These are phyloP conservation scores for Matsumurasca onukii DNA, from an alignment of 1,140 invertebrate genomes.

Conservation along the genomic window DNA sequence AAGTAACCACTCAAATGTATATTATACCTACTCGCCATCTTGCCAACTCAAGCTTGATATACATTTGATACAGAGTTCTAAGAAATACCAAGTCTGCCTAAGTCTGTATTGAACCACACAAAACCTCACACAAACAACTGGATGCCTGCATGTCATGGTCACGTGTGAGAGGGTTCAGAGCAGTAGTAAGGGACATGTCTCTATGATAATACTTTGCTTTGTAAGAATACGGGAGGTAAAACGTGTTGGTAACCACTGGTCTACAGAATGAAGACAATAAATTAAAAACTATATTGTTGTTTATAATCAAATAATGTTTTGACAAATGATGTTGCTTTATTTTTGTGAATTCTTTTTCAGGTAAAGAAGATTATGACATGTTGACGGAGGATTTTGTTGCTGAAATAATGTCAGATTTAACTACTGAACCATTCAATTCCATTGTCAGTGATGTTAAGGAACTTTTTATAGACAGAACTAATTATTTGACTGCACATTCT, in stretches of 20 bases:
- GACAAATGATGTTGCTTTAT: background rate
- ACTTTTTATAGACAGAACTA: background rate
- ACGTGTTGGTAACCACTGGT: background rate
- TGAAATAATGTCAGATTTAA: conserved; percentile 49
- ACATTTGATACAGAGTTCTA: too few relatives aligned
- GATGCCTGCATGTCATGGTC: too few relatives aligned
- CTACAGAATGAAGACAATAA: background rate
- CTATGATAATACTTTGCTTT: background rate
- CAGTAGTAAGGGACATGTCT: background rate
- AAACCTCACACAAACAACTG: too few relatives aligned
- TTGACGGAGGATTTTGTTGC: conserved; percentile 49
- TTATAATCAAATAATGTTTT: background rate
- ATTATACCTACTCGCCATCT: too few relatives aligned
- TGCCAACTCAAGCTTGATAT: too few relatives aligned
- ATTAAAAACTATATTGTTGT: background rate
- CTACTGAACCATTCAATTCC: conserved; percentile 46
- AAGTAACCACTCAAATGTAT: too few relatives aligned
- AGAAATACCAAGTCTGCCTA: too few relatives aligned
- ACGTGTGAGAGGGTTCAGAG: too few relatives aligned
- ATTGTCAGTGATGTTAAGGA: background rate
- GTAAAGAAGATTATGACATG: conserved; percentile 48
- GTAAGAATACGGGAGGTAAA: background rate
- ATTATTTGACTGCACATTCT: background rate
- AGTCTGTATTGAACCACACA: too few relatives aligned
- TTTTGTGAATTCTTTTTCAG: conserved; percentile 45